Evolutionary conservation across 1,140 invertebrate genomes (phyloP).

Genomic region (Drosophila orosa): DNA sequence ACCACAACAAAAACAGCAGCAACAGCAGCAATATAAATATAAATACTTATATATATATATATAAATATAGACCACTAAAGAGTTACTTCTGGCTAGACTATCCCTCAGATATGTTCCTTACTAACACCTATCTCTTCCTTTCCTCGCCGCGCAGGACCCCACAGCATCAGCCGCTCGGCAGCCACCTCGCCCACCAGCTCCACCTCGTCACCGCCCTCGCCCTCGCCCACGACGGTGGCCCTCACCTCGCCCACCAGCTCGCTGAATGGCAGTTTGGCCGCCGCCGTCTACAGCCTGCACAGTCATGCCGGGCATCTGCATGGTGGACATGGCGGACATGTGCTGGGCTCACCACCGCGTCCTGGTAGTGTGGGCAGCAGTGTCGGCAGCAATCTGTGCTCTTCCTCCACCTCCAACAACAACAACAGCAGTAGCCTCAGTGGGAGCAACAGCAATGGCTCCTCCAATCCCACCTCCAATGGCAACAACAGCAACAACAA

Average conservation of each 20-base stretch:
- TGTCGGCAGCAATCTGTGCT: constrained; percentile 49
- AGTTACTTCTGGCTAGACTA: neutral
- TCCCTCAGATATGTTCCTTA: neutral
- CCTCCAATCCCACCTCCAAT: constrained; percentile 16
- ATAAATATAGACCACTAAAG: constrained; percentile 6
- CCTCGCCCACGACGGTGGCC: constrained; percentile 61
- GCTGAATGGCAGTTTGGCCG: constrained; percentile 59
- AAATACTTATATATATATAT: constrained; percentile 12
- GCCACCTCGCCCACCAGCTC: constrained; percentile 83
- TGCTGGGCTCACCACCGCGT: constrained; percentile 62
- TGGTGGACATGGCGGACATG: constrained; percentile 11
- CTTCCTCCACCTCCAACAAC: constrained; percentile 31
- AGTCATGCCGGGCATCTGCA: constrained; percentile 19
- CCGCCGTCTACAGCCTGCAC: constrained; percentile 70
- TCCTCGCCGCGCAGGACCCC: constrained; percentile 72
- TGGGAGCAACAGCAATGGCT: constrained; percentile 8
- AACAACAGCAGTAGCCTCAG: constrained; percentile 13
- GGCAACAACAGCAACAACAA: constrained; percentile 19
- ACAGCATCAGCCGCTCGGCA: constrained; percentile 78
- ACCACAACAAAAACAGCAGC: neutral
- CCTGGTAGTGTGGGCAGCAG: constrained; percentile 69
- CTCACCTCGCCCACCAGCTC: constrained; percentile 75
- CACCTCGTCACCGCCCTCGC: constrained; percentile 82
- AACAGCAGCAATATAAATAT: constrained; percentile 29
- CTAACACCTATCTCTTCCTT: constrained; percentile 51